Evolutionary conservation across 2,797 vertebrate genomes (phyloP).

Genomic region (Catamblyrhynchus diadema): DNA sequence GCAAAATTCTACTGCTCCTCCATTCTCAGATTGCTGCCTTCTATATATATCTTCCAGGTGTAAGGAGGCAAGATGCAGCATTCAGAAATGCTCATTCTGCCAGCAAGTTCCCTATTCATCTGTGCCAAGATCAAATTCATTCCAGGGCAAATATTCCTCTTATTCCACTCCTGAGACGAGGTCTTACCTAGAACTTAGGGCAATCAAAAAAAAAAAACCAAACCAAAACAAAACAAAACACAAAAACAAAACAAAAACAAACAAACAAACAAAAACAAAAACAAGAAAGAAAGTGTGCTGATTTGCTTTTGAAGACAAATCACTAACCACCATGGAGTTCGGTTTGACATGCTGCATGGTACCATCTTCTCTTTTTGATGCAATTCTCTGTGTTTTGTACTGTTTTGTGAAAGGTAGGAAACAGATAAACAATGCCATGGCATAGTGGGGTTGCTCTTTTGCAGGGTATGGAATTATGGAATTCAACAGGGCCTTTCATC

Average conservation of each 20-base stretch:
- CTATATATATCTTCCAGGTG: not conserved
- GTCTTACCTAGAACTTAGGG: not conserved
- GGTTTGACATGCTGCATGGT: not conserved
- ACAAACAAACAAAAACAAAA: not conserved
- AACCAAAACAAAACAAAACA: too few relatives aligned
- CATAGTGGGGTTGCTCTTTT: rapidly evolving
- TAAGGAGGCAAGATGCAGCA: not conserved
- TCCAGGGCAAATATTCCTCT: not conserved
- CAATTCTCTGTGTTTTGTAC: not conserved
- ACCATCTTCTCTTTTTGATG: not conserved
- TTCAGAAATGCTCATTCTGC: not conserved
- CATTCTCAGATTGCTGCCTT: not conserved
- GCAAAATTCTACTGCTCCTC: not conserved
- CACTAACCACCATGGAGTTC: not conserved
- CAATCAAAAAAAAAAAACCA: not conserved
- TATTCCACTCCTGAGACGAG: not conserved
- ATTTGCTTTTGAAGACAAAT: not conserved
- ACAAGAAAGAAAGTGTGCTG: not conserved
- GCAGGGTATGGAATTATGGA: not conserved
- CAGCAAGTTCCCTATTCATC: not conserved
- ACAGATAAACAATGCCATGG: not conserved
- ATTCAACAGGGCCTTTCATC: not conserved
- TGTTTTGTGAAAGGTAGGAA: not conserved
- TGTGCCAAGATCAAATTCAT: not conserved
- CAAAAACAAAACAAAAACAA: not conserved